A percentile compares a stretch with the other conserved stretches of the same genome.
Conservation (phyloP, 2,797 vertebrate genomes). For the Todus mexicanus region DNA sequence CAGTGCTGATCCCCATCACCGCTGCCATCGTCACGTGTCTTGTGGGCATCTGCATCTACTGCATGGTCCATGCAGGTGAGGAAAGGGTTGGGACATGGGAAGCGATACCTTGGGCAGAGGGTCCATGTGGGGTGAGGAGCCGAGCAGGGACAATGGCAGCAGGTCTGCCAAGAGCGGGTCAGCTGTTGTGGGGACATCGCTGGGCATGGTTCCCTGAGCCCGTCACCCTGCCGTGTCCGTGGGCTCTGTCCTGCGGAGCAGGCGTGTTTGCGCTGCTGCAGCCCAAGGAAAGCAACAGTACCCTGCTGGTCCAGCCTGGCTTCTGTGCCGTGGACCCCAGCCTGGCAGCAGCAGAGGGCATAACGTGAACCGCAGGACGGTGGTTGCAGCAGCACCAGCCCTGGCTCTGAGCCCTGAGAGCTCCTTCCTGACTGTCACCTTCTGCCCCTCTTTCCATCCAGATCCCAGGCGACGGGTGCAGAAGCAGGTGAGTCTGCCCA, state of each 20-base stretch:
- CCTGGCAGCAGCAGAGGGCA: background rate
- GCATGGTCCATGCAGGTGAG: conserved; percentile 43
- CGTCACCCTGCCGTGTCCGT: fast-evolving
- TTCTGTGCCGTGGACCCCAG: background rate
- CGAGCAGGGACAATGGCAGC: fast-evolving
- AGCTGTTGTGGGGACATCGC: background rate
- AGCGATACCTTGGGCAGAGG: background rate
- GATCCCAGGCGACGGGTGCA: background rate
- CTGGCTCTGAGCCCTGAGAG: background rate
- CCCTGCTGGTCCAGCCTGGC: fast-evolving
- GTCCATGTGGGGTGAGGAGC: background rate
- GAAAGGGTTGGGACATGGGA: background rate
- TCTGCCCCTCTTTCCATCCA: background rate
- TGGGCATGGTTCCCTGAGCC: fast-evolving
- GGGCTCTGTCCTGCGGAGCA: background rate
- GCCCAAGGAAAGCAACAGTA: background rate
- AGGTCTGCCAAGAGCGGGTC: background rate
- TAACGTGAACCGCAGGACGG: background rate
- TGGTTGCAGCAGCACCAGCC: background rate
- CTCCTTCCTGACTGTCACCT: background rate
- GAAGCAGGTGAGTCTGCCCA: conserved; percentile 2
- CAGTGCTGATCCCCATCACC: conserved; percentile 32
- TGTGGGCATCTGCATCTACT: conserved; percentile 4
- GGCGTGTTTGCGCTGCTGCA: background rate
- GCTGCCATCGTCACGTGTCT: background rate